phyloP scores from a whole-genome alignment of 1,140 invertebrate species.

The Colletes latitarsis region DNA sequence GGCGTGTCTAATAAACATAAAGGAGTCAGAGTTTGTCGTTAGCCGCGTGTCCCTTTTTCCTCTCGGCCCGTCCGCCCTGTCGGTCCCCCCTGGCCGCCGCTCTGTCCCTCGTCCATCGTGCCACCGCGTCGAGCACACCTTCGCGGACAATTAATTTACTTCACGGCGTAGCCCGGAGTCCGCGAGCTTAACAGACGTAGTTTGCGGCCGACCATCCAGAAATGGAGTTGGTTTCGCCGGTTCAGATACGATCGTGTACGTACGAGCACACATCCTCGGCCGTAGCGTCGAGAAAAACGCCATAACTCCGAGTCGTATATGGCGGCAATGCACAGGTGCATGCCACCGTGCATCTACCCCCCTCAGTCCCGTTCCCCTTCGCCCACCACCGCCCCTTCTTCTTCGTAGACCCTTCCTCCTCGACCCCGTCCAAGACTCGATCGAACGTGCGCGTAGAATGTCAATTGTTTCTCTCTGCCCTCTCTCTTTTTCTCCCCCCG shows the following conservation, averaged over 20 bases:
- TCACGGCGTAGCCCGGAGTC: conserved; percentile 56
- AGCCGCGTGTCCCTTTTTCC: conserved; percentile 45
- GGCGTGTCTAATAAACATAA: conserved; percentile 73
- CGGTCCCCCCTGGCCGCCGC: background rate
- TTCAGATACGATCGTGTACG: conserved; percentile 75
- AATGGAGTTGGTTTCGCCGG: conserved; percentile 78
- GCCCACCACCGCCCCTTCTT: conserved; percentile 30
- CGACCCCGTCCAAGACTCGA: conserved; percentile 55
- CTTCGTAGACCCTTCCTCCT: conserved; percentile 49
- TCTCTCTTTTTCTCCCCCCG: conserved; percentile 28
- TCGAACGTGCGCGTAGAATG: conserved; percentile 71
- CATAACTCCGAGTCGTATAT: conserved; percentile 78
- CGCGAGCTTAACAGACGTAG: conserved; percentile 43
- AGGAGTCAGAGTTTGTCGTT: conserved; percentile 27
- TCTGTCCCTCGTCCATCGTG: conserved; percentile 22
- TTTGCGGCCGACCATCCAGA: conserved; percentile 69
- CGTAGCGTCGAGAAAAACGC: conserved; percentile 74
- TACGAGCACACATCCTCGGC: conserved; percentile 50
- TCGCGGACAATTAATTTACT: conserved; percentile 75
- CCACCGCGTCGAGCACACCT: conserved; percentile 47
- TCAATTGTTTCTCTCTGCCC: conserved; percentile 68
- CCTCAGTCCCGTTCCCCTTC: conserved; percentile 42
- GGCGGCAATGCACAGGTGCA: conserved; percentile 79
- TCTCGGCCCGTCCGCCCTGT: background rate
- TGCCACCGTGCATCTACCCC: conserved; percentile 62